Evolutionary conservation across 2,888 invertebrate species (phyloP).

Genomic region (Liodrosophila aerea): DNA sequence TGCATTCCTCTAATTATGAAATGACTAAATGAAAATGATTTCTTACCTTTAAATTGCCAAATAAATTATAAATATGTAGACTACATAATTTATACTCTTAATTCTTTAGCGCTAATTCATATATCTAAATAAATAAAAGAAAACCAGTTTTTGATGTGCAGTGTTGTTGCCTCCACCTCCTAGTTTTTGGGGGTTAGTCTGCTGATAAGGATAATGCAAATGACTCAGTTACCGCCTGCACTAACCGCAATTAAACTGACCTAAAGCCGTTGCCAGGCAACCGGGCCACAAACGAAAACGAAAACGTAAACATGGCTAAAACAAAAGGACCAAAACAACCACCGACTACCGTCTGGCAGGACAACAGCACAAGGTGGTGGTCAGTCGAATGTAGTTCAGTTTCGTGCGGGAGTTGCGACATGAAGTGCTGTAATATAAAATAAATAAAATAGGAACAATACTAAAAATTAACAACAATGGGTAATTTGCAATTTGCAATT

Average conservation of each 20-base stretch:
- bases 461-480: conserved; percentile 36
- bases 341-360: conserved; percentile 32
- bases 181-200: conserved; percentile 13
- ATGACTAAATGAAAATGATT: too few species aligned
- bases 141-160: too few species aligned
- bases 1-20: too few species aligned
- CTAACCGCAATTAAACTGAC: conserved; percentile 72
- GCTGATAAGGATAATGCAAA: conserved; percentile 62
- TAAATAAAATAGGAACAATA: conserved; percentile 12
- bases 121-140: too few species aligned
- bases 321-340: conserved; percentile 68
- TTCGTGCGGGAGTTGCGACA: conserved; percentile 5
- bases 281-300: conserved; percentile 35
- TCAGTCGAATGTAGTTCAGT: conserved; percentile 39
- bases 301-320: conserved; percentile 30
- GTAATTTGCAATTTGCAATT: conserved; percentile 37
- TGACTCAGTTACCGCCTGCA: conserved; percentile 54
- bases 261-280: conserved; percentile 67
- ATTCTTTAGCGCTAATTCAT: too few species aligned
- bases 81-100: too few species aligned
- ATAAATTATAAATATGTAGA: too few species aligned
- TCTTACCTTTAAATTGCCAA: too few species aligned
- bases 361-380: conserved; percentile 31
- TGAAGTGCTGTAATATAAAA: conserved; percentile 2
- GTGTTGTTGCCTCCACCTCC: neutral